Percentiles rank a stretch among this genome's conserved stretches.
Conservation (phyloP, 1,140 invertebrate genomes). For the Drosophila erecta region DNA sequence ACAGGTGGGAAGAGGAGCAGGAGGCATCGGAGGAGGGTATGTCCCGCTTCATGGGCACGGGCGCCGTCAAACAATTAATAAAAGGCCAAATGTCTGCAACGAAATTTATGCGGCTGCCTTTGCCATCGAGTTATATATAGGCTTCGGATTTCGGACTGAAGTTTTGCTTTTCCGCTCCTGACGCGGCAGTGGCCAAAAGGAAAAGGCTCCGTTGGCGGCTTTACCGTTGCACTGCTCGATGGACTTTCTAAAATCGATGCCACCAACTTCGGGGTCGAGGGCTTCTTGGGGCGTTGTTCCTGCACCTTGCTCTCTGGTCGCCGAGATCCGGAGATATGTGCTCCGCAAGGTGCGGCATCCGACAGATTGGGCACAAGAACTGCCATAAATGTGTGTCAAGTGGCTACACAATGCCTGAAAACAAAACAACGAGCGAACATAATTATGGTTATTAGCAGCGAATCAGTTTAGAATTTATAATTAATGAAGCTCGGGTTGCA, state of each 20-base stretch:
- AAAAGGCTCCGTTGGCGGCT: constrained; percentile 60
- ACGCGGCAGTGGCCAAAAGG: constrained; percentile 47
- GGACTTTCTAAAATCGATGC: constrained; percentile 77
- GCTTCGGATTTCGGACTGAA: constrained; percentile 32
- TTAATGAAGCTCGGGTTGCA: constrained; percentile 24
- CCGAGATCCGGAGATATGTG: constrained; percentile 20
- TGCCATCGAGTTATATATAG: constrained; percentile 58
- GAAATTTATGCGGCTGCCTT: constrained; percentile 72
- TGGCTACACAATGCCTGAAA: not conserved
- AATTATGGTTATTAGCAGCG: constrained; percentile 33
- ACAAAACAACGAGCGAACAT: not conserved
- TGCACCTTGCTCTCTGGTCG: constrained; percentile 35
- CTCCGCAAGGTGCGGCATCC: constrained; percentile 40
- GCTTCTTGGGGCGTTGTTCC: constrained; percentile 50
- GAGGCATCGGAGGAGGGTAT: constrained; percentile 9
- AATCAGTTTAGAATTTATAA: constrained; percentile 23
- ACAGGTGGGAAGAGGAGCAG: constrained; percentile 9
- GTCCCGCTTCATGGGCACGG: constrained; percentile 75
- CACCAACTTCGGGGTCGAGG: constrained; percentile 48
- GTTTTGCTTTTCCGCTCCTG: constrained; percentile 57
- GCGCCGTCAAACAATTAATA: constrained; percentile 83
- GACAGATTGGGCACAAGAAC: constrained; percentile 46
- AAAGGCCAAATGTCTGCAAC: constrained; percentile 83
- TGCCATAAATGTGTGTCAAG: constrained; percentile 48
- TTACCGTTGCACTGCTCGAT: constrained; percentile 61